A percentile compares a stretch with the other conserved stretches of the same genome.
These are phyloP conservation scores for Drosophila pachea DNA, from an alignment of 1,140 invertebrate genomes.

Conservation along the genomic window DNA sequence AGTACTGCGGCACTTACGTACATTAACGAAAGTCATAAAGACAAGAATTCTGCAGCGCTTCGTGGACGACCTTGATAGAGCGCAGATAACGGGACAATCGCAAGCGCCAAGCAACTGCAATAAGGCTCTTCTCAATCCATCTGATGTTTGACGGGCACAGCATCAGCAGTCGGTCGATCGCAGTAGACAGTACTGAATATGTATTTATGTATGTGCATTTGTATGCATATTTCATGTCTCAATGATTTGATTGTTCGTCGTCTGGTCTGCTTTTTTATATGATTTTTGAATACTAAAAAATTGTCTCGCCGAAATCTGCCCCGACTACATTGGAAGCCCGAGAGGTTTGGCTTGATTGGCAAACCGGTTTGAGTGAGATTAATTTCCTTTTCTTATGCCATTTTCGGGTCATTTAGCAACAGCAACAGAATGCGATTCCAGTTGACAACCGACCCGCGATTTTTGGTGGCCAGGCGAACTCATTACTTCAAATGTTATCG, in stretches of 20 bases:
- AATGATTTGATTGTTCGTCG: not conserved
- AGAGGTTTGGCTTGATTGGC: slow-evolving; percentile 16
- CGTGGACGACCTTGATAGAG: slow-evolving; percentile 32
- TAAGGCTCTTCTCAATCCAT: too few relatives aligned
- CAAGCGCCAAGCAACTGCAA: slow-evolving; percentile 1
- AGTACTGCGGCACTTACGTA: slow-evolving; percentile 4
- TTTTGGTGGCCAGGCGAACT: too few relatives aligned
- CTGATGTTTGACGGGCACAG: slow-evolving; percentile 9
- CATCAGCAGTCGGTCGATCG: too few relatives aligned
- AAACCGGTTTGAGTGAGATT: slow-evolving; percentile 34
- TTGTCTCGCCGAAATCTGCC: too few relatives aligned
- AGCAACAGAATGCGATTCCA: slow-evolving; percentile 21
- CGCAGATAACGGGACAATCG: slow-evolving; percentile 14
- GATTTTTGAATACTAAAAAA: not conserved
- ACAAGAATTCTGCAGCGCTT: slow-evolving; percentile 19
- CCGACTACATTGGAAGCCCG: too few relatives aligned
- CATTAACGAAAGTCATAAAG: not conserved
- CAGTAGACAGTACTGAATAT: too few relatives aligned
- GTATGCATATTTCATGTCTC: slow-evolving; percentile 3
- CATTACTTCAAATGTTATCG: not conserved
- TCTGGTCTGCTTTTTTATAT: slow-evolving; percentile 25
- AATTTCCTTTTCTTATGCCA: slow-evolving; percentile 34
- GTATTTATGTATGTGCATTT: not conserved
- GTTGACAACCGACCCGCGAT: too few relatives aligned
- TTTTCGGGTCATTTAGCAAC: slow-evolving; percentile 24